These are phyloP conservation scores for Jacana jacana DNA, from an alignment of 2,113 vertebrate genomes.

Conservation along the genomic window DNA sequence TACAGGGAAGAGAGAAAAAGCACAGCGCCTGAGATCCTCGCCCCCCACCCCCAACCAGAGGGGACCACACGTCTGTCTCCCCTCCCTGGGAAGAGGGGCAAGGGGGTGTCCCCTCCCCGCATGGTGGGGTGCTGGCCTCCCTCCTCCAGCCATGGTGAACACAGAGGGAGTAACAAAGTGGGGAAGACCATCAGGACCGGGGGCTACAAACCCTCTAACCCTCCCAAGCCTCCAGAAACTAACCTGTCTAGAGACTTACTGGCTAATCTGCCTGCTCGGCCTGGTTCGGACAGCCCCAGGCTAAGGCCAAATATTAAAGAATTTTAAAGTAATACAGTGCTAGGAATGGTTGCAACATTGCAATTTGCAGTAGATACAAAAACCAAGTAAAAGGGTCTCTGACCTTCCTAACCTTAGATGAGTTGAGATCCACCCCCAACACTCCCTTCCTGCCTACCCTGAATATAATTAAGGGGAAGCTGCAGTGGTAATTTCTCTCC, in stretches of 20 bases:
- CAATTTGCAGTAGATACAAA: slow-evolving; percentile 75
- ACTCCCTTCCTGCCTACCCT: slow-evolving; percentile 77
- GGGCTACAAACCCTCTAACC: no score
- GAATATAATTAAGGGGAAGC: slow-evolving; percentile 88
- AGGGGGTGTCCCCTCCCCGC: rapidly evolving
- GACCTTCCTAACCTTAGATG: slow-evolving; percentile 82
- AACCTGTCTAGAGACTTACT: neutral
- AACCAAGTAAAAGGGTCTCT: slow-evolving; percentile 78
- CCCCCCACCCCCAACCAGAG: no score
- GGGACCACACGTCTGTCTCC: rapidly evolving
- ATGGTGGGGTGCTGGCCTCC: neutral
- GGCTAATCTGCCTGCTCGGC: no score
- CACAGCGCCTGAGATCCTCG: neutral
- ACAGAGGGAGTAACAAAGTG: rapidly evolving
- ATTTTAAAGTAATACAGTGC: slow-evolving; percentile 57
- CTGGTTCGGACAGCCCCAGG: neutral
- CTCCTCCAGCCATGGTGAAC: neutral
- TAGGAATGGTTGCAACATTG: slow-evolving; percentile 71
- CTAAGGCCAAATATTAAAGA: slow-evolving; percentile 45
- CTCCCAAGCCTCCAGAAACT: neutral
- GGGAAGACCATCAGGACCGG: neutral
- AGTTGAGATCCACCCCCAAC: slow-evolving; percentile 74
- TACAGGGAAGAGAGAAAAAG: slow-evolving; percentile 47
- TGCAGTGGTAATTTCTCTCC: slow-evolving; percentile 93
- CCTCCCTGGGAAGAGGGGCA: neutral